Base-by-base conservation (phyloP, 2,113 vertebrate species). In the Actenoides lindsayi region DNA sequence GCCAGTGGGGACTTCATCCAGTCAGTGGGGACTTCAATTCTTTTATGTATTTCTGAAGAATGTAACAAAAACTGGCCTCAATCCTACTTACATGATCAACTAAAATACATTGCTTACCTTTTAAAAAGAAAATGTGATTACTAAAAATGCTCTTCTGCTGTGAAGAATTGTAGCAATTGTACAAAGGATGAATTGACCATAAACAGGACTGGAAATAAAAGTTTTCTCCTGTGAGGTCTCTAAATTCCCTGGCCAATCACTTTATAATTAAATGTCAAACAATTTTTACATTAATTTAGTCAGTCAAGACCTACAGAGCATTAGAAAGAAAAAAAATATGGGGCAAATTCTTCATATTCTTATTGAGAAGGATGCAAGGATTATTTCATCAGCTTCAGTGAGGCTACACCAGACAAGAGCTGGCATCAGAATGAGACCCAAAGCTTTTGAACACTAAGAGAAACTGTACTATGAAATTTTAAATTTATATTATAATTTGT, bases 281-380 rank as follows among this genome's bases (percentile, higher is more conserved):
- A 83, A 74, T 70, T 96, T 87, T 74, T 81, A 59, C 20, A 67
- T 92, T 88, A 73, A 76, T 92, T 76, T 81, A 70, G 37, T 54
- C 33, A 88, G 50, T 80, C 53, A 74, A 85, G 33, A 48, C 53
- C 27, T 64, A 64, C 12, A 41, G 35, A 92, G 37, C 83, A 50
- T 67, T 69, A 44, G 3, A 79, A 88, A 88, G 10, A 16, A 73
- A 68, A 80, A 80, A 68, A 17, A 4, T 80, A 24, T 11, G 30
- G 4, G 12, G 15, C 10, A 74, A 69, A 46, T 83, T 85, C 18
- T 37, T n/a, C 7, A 25, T 37, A 27, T 57, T 73, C 13, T 93
- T 28, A 35, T 16, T 27, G n/a, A 83, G 20, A n/a, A 31, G 19
- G 23, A 77, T 27, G 57, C 3, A 13, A 63, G 2, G 3, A 33